Conservation (phyloP, 2,888 invertebrate genomes). For the Lasioglossum calceatum region DNA sequence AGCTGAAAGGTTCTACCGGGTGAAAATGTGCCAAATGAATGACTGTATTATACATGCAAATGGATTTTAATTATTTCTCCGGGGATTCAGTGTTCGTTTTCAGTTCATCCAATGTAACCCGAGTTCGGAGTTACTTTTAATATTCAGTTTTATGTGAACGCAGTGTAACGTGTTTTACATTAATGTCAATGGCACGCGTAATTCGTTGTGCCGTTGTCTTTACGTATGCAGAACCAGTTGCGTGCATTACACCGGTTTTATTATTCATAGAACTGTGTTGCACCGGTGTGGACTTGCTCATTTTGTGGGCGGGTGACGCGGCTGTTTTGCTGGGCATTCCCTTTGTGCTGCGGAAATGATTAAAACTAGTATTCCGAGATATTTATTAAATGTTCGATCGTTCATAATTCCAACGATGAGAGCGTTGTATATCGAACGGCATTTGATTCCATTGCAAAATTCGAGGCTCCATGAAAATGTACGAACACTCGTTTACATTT, state of each 20-base stretch:
- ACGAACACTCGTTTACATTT: not conserved
- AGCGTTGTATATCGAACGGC: not conserved
- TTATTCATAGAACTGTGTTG: conserved; percentile 24
- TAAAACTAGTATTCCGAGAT: not conserved
- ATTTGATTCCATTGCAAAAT: not conserved
- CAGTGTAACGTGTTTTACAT: conserved; percentile 16
- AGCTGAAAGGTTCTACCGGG: not conserved
- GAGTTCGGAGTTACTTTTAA: not conserved
- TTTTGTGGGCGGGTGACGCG: not conserved
- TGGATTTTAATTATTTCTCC: conserved; percentile 13
- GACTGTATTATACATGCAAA: conserved; percentile 6
- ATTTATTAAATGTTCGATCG: not conserved
- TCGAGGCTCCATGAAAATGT: not conserved
- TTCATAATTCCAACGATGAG: not conserved
- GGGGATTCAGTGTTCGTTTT: not conserved
- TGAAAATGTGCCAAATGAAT: not conserved
- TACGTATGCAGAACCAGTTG: not conserved
- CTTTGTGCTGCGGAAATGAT: not conserved
- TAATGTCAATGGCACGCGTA: not conserved
- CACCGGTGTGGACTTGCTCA: not conserved
- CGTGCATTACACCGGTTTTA: not conserved
- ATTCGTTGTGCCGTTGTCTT: conserved; percentile 7
- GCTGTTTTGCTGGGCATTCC: not conserved
- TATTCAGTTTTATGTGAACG: conserved; percentile 5
- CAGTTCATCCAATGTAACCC: not conserved